Evolutionary conservation across 2,888 invertebrate species (phyloP).

Genomic region (Taphrorychus bicolor): DNA sequence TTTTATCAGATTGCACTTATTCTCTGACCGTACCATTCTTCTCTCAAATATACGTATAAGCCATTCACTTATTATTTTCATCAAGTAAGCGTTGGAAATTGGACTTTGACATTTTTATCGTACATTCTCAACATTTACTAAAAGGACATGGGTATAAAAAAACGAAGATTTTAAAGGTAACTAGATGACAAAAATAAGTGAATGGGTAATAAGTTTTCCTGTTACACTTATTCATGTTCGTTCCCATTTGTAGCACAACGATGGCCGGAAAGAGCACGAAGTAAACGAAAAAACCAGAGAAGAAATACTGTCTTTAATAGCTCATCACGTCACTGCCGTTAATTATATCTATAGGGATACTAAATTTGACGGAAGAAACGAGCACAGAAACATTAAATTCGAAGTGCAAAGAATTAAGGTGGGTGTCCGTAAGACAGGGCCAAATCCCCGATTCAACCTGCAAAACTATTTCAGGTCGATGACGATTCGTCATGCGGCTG

Average conservation of each 20-base stretch:
- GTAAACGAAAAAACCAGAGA: constrained; percentile 91
- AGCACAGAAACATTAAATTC: constrained; percentile 94
- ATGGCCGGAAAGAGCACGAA: constrained; percentile 71
- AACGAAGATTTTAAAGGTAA: no score
- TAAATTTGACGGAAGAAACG: constrained; percentile 87
- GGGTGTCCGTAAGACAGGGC: constrained; percentile 13
- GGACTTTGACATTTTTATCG: no score
- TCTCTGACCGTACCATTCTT: no score
- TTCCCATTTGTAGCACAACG: constrained; percentile 74
- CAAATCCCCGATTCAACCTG: not conserved
- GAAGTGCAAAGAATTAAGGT: constrained; percentile 90
- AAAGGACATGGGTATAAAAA: no score
- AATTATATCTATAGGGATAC: constrained; percentile 97
- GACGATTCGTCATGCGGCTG: constrained; percentile 82
- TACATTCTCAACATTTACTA: no score
- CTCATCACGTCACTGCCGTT: constrained; percentile 98
- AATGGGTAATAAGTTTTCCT: no score
- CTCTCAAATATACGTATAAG: no score
- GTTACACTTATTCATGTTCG: no score
- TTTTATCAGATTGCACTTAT: no score
- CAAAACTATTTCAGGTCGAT: constrained; percentile 74
- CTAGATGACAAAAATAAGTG: no score
- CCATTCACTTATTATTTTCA: no score
- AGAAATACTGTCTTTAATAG: constrained; percentile 96
- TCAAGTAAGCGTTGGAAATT: no score